Percentiles rank a stretch among this genome's conserved stretches.
Conservation (phyloP, 1,140 invertebrate species). For the Drosophila lacteicornis region DNA sequence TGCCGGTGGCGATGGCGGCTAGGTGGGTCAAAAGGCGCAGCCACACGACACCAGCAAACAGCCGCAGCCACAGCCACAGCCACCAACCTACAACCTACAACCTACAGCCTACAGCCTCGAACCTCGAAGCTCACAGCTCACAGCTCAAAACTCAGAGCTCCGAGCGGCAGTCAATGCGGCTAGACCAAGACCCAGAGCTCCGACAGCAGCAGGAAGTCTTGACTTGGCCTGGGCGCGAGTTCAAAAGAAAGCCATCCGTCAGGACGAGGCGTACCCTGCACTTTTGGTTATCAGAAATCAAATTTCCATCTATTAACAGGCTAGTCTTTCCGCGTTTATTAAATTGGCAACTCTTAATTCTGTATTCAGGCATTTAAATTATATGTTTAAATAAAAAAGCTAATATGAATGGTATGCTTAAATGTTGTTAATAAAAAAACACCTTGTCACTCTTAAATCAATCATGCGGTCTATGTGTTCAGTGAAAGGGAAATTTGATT, state of each 20-base stretch:
- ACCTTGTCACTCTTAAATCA: conserved; percentile 6
- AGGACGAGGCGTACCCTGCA: conserved; percentile 6
- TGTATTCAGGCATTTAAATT: neutral
- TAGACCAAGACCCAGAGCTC: conserved; percentile 51
- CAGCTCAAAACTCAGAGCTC: neutral
- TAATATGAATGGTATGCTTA: neutral
- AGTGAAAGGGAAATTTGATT: conserved; percentile 9
- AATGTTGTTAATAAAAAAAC: neutral
- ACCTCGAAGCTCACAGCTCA: conserved; percentile 6
- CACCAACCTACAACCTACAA: conserved; percentile 10
- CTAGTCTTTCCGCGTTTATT: neutral
- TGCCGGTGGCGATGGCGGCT: conserved; percentile 23
- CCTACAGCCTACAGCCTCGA: neutral
- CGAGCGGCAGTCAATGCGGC: conserved; percentile 40
- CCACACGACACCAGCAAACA: conserved; percentile 58
- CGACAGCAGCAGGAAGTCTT: conserved; percentile 30
- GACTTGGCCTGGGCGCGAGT: conserved; percentile 9
- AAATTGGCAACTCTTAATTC: no score
- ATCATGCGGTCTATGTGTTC: neutral
- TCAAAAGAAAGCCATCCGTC: neutral
- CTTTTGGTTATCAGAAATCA: no score
- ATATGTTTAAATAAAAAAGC: neutral
- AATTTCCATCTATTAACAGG: neutral
- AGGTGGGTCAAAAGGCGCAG: conserved; percentile 77
- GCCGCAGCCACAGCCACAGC: conserved; percentile 53